phyloP scores from a whole-genome alignment of 92 coral and sea anemone species.

The Porites lobata region DNA sequence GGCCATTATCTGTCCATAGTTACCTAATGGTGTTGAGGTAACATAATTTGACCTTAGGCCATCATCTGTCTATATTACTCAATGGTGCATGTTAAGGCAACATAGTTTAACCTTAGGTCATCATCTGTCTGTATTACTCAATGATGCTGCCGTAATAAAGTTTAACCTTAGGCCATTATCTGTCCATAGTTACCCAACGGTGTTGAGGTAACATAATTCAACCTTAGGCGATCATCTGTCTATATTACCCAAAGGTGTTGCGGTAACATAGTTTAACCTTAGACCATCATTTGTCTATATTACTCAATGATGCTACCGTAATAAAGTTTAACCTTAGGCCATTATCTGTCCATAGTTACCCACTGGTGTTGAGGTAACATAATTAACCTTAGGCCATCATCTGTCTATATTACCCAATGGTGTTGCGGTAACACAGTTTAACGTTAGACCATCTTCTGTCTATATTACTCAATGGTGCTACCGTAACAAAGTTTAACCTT shows the following conservation, averaged over 20 bases:
- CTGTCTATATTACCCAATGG: background rate
- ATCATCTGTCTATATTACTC: too few species aligned
- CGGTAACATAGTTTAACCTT: background rate
- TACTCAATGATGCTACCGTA: background rate
- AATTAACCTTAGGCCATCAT: background rate
- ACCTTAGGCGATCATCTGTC: background rate
- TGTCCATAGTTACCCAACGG: background rate
- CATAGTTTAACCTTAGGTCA: background rate
- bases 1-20: background rate
- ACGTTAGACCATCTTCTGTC: background rate
- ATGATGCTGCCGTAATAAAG: background rate
- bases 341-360: background rate
- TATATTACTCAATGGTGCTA: background rate
- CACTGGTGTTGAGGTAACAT: background rate
- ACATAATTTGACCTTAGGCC: too few species aligned
- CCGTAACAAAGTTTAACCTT: background rate
- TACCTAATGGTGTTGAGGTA: background rate
- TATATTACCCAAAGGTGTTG: background rate
- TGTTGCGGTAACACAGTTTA: background rate
- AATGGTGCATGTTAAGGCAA: background rate
- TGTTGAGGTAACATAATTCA: background rate
- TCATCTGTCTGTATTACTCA: background rate
- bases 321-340: background rate
- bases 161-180: background rate
- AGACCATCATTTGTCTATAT: background rate